These are phyloP conservation scores for Musca vetustissima DNA, from an alignment of 1,140 invertebrate species.

Conservation along the genomic window DNA sequence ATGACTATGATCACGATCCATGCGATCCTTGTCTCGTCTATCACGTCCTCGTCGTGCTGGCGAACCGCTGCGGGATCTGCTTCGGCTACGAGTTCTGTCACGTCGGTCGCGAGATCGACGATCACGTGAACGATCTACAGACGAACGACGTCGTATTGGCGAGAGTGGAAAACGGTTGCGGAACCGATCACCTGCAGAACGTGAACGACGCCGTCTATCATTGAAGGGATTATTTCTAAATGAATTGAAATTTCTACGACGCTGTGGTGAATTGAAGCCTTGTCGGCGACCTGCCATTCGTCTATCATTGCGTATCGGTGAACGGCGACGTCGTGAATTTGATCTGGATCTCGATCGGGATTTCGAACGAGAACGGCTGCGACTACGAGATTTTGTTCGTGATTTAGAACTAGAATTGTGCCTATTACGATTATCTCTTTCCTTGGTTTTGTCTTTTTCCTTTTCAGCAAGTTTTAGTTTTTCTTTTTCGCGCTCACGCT, in stretches of 20 bases:
- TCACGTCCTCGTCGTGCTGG: conserved; percentile 1
- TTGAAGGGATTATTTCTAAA: conserved; percentile 44
- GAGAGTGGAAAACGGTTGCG: conserved; percentile 48
- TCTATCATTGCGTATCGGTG: conserved; percentile 36
- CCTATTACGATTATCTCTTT: conserved; percentile 12
- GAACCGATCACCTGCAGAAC: conserved; percentile 38
- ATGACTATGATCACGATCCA: conserved; percentile 37
- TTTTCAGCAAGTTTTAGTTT: not conserved
- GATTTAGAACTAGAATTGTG: conserved; percentile 22
- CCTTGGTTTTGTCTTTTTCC: conserved; percentile 9
- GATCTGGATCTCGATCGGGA: conserved; percentile 18
- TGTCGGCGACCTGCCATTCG: conserved; percentile 27
- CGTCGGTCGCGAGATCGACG: conserved; percentile 26
- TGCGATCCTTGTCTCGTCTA: not conserved
- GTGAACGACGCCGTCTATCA: conserved; percentile 39
- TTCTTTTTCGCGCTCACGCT: conserved; percentile 8
- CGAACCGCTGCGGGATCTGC: not conserved
- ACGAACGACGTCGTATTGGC: conserved; percentile 38
- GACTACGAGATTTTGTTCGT: conserved; percentile 9
- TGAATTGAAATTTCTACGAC: conserved; percentile 27
- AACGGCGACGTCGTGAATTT: conserved; percentile 35
- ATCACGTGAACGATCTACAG: conserved; percentile 36
- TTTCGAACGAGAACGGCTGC: conserved; percentile 29
- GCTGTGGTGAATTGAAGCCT: conserved; percentile 26
- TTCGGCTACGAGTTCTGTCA: conserved; percentile 34